Percentiles rank a stretch among this genome's conserved stretches.
Evolutionary conservation across 2,113 vertebrate species (phyloP).

Genomic region (Chelonoidis abingdonii): DNA sequence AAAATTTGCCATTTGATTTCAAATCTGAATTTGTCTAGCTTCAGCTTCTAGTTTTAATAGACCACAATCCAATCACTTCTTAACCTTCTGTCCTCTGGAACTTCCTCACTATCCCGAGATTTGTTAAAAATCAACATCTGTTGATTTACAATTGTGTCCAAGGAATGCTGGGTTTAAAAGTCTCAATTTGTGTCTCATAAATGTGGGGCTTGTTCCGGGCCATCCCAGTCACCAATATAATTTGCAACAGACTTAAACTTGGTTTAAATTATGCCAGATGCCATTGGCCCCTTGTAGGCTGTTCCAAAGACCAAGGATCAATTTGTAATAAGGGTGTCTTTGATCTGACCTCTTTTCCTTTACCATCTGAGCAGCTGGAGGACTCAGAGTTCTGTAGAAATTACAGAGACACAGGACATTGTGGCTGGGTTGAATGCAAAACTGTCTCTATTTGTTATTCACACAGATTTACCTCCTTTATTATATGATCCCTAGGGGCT

Average conservation of each 20-base stretch:
- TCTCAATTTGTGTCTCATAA: neutral
- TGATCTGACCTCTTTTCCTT: neutral
- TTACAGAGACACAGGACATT: neutral
- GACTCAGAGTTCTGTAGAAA: neutral
- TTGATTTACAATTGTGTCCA: neutral
- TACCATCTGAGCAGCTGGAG: neutral
- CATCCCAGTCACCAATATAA: neutral
- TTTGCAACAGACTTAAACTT: neutral
- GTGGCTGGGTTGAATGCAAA: neutral
- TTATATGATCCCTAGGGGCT: neutral
- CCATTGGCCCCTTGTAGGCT: neutral
- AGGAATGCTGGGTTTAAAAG: neutral
- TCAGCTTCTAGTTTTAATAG: neutral
- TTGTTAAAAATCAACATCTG: neutral
- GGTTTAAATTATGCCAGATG: neutral
- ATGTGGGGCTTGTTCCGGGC: neutral
- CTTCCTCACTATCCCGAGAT: rapidly evolving
- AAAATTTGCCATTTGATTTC: neutral
- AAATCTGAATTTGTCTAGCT: neutral
- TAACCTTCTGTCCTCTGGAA: neutral
- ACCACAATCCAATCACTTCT: neutral
- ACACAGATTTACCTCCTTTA: neutral
- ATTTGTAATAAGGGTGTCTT: neutral
- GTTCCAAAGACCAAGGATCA: neutral
- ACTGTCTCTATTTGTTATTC: neutral